Conservation (phyloP, 2,797 vertebrate species). For the Fundulus diaphanus region DNA sequence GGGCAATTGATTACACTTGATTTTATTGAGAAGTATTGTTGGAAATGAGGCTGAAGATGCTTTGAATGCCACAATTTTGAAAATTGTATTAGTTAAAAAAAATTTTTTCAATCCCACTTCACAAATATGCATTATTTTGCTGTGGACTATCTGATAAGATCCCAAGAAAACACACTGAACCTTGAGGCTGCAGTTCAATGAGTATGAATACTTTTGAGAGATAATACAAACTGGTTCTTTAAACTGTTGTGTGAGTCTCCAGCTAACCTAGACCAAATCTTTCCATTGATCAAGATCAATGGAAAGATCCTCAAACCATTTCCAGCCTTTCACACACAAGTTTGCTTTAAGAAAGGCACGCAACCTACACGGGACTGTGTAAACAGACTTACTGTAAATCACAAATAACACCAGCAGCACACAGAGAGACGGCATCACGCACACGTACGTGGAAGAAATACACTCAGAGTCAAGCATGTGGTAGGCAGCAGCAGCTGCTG, state of each 20-base stretch:
- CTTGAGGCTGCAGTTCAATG: background rate
- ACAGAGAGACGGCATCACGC: constrained; percentile 20
- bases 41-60: too few species aligned
- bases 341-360: background rate
- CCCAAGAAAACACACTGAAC: background rate
- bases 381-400: constrained; percentile 8
- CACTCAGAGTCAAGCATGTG: constrained; percentile 51
- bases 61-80: too few species aligned
- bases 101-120: background rate
- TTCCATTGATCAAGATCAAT: background rate
- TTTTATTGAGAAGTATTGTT: too few species aligned
- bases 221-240: background rate
- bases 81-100: background rate
- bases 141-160: background rate
- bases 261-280: background rate
- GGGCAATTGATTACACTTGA: too few species aligned
- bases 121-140: background rate
- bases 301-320: background rate
- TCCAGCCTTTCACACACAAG: background rate
- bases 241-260: background rate
- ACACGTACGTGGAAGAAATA: constrained; percentile 13
- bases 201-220: background rate
- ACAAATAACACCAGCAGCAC: background rate
- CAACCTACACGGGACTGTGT: background rate
- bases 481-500: constrained; percentile 75